phyloP scores from a whole-genome alignment of 2,888 invertebrate species.

The Drosophila seclusa region DNA sequence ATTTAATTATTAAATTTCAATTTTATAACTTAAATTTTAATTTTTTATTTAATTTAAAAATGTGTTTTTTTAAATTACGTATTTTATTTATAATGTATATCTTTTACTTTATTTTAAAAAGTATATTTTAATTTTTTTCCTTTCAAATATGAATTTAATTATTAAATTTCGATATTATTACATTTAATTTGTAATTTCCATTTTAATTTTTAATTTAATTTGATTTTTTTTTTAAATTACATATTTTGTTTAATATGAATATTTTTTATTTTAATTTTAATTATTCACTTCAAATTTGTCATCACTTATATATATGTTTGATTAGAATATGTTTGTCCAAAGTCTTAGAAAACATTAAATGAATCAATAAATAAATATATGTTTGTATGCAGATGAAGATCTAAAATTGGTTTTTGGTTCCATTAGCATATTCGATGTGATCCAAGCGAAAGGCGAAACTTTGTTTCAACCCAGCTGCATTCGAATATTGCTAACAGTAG shows the following conservation, averaged over 20 bases:
- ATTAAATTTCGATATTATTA: too few species aligned
- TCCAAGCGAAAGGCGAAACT: constrained; percentile 34
- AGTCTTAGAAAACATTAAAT: background rate
- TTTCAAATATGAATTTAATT: background rate
- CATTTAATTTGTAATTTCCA: background rate
- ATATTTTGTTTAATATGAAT: background rate
- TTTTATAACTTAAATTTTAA: background rate
- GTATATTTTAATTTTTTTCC: background rate
- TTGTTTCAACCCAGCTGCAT: background rate
- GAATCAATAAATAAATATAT: background rate
- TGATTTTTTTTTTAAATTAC: background rate
- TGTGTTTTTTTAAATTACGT: background rate
- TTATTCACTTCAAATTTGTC: too few species aligned
- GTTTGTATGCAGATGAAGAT: background rate
- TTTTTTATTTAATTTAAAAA: background rate
- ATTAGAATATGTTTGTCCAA: accelerated
- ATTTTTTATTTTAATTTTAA: background rate
- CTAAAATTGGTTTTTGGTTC: constrained; percentile 16
- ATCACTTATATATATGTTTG: too few species aligned
- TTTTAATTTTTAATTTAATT: background rate
- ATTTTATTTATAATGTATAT: background rate
- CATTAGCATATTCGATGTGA: constrained; percentile 60
- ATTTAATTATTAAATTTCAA: background rate
- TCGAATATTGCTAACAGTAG: constrained; percentile 29
- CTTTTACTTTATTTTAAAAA: background rate